Base-by-base conservation (phyloP, 1,140 invertebrate species). In the Drosophila elegans region DNA sequence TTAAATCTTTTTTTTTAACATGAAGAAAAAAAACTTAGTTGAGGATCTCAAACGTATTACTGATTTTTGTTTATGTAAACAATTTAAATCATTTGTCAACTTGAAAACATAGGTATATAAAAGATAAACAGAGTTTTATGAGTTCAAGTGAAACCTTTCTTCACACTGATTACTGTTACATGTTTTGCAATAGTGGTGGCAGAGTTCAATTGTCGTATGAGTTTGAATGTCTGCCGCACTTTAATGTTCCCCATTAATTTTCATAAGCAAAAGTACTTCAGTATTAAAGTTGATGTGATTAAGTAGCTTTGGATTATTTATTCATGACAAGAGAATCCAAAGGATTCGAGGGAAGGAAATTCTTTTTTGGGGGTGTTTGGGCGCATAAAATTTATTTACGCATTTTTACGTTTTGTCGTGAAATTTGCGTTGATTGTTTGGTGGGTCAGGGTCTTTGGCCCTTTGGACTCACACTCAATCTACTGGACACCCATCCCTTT, bases 351-450 rank as follows among this genome's bases (percentile, higher is more conserved):
- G 39, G 32, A 12, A 7, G 21, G 36, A 32, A 9, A 34, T n/a
- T 44, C 34, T 52, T 21, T 46, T 32, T 29, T 10, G 16, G 44
- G 45, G 25, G 57, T 53, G 41, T 41, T 52, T 44, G 42, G 29
- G n/a, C 61, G 57, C 79, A 82, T 83, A 75, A 89, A 84, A 84
- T 88, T 83, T 90, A 90, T 88, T 88, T 90, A 85, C 77, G 77
- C 77, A 88, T 83, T 88, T 88, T 89, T 84, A 88, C 84, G 84
- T 80, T 89, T 80, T 84, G 84, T 80, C 84, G 76, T 88, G 84
- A 90, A 88, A 90, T 90, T 89, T 89, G 64, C 68, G 76, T 90
- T 84, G 80, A 84, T 88, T 89, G 85, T 90, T 78, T 83, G 74
- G 57, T 75, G 73, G 64, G 71, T 68, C 75, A 78, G 74, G 74